Evolutionary conservation across 1,140 invertebrate genomes (phyloP), one percentile per base, ranked within the genome.

Genomic region (Cotesia vestalis): DNA sequence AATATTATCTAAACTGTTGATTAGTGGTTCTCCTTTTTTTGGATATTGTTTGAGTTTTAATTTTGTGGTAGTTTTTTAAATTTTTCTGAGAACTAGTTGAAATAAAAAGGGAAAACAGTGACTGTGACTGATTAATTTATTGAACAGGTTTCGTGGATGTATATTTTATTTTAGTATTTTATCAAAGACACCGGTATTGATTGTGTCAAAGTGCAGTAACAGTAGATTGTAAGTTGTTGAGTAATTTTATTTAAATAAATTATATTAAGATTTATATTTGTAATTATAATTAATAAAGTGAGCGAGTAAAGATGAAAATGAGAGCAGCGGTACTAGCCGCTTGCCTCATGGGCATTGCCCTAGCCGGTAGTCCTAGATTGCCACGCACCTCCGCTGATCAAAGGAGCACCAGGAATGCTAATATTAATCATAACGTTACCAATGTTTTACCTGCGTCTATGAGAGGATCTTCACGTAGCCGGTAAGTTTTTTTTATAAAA

Each of bases 371-470:
- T 81, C 82, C 84, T 34, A 80, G 84, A 71, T 69, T 85, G 59
- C 84, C 84, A 14, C 80, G 84, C 68, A 85, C 84, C 73, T 85
- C 84, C 63, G 84, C 84, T 4, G 84, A 85, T 73, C 83, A 85
- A 67, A 81, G 84, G 66, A 82, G 82, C 71, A 83, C 79, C 8
- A 80, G 83, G 57, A 84, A 85, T 73, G 79, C 82, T 8, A 55
- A 83, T 61, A 34, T 77, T 3, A 81, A 71, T 73, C 77, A 77
- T 62, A 82, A 83, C 73, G 68, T 78, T 35, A 81, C 76, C 40
- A 83, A 78, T 73, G 74, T 80, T 27, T 61, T 83, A n/a, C 79
- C 83, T n/a, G 20, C 78, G 34, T 72, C 81, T 4, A 67, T 73
- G 8, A 77, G 83, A 68, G 83, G 81, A 73, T 75, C 80, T 5